Percentiles rank a stretch among this genome's conserved stretches.
phyloP scores from a whole-genome alignment of 2,797 vertebrate genomes.

The Megalops cyprinoides region DNA sequence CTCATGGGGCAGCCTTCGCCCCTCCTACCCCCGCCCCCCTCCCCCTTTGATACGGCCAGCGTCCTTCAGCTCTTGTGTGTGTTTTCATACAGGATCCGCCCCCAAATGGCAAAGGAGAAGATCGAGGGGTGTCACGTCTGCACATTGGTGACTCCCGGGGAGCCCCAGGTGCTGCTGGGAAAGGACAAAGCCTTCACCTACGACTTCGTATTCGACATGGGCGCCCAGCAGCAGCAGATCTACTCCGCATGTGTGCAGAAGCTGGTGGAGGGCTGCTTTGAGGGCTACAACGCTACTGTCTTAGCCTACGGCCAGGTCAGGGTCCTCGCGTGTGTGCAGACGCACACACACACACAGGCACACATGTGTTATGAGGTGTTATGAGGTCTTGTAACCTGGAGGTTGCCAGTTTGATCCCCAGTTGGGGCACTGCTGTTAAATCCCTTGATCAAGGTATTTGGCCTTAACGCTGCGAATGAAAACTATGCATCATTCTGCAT shows the following conservation, averaged over 20 bases:
- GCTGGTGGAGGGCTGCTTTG: conserved; percentile 95
- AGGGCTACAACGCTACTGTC: conserved; percentile 96
- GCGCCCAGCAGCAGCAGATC: conserved; percentile 85
- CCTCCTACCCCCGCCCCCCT: too few relatives aligned
- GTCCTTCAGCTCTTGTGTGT: too few relatives aligned
- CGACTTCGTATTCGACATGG: conserved; percentile 91
- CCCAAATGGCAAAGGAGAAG: conserved; percentile 96
- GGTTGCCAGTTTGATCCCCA: too few relatives aligned
- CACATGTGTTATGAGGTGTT: too few relatives aligned
- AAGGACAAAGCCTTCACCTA: conserved; percentile 99
- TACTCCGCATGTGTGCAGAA: conserved; percentile 84
- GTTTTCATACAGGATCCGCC: conserved; percentile 82
- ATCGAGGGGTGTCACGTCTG: conserved; percentile 97
- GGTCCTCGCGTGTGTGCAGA: neutral
- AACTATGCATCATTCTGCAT: too few relatives aligned
- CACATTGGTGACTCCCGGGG: conserved; percentile 89
- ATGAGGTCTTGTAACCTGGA: too few relatives aligned
- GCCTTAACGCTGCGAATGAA: too few relatives aligned
- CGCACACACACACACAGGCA: neutral
- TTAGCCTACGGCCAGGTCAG: conserved; percentile 94
- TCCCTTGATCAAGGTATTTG: too few relatives aligned
- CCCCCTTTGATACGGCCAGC: too few relatives aligned
- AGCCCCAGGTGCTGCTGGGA: conserved; percentile 94
- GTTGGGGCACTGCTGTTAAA: too few relatives aligned
- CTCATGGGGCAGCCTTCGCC: too few relatives aligned